Evolutionary conservation across 2,113 vertebrate genomes (phyloP).

Genomic region (Sylvia atricapilla): DNA sequence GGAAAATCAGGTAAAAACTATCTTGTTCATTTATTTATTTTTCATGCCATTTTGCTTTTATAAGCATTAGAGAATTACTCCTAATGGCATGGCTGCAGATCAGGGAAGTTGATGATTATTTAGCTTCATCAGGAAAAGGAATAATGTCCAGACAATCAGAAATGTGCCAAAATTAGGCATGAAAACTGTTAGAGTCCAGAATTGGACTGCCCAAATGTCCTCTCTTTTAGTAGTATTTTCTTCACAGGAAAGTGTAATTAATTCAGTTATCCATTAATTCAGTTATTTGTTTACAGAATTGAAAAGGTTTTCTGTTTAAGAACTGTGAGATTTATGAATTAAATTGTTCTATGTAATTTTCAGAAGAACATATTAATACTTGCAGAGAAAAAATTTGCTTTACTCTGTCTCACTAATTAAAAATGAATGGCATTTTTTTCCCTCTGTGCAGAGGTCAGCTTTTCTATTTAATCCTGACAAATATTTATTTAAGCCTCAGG

Average conservation of each 20-base stretch:
- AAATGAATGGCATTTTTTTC: background rate
- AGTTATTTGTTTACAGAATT: background rate
- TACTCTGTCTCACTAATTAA: background rate
- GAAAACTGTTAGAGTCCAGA: background rate
- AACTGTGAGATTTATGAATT: background rate
- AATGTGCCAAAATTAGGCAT: background rate
- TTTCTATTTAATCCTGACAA: background rate
- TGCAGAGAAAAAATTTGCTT: background rate
- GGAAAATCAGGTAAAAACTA: background rate
- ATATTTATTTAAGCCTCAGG: background rate
- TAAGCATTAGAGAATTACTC: background rate
- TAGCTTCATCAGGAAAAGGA: background rate
- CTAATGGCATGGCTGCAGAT: background rate
- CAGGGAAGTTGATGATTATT: background rate
- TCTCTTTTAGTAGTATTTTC: background rate
- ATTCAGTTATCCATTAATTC: background rate
- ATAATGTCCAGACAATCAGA: background rate
- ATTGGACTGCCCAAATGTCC: background rate
- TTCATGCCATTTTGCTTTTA: background rate
- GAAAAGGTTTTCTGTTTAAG: background rate
- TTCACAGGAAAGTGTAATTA: background rate
- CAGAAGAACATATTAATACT: background rate
- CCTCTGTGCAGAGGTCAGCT: background rate
- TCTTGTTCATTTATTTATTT: background rate
- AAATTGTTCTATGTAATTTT: background rate